Evolutionary conservation across 2,113 vertebrate species (phyloP), one percentile per base, ranked within the genome.

Genomic region (Sinosuthora webbiana): DNA sequence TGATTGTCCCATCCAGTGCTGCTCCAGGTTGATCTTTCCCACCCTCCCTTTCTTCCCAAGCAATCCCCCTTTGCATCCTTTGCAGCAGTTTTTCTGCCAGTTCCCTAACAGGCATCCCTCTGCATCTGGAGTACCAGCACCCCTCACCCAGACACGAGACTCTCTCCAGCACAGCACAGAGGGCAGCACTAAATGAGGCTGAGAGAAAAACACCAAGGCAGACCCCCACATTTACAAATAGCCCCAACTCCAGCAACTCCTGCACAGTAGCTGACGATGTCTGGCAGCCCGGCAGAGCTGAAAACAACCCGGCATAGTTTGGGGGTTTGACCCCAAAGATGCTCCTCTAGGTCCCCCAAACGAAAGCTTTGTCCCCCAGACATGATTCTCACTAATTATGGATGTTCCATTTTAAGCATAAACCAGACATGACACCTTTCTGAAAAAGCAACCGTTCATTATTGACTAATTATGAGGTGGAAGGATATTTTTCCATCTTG

Each of bases 41-140:
- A 71, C 16, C 8, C 3, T 49, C 20, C 12, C 11, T 70, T 52
- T 28, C n/a, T 79, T 24, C 21, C 19, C 12, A 20, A 0, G 0
- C 0, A 0, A 44, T 15, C 15, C 35, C 7, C 25, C 8, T 55
- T 57, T 3, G 3, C 21, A 47, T 24, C 14, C 33, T 65, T 39
- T 30, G 5, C n/a, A 33, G 45, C 30, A 2, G 0, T 55, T 55
- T 89, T 62, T 31, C 28, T 35, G n/a, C 21, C 39, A 68, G 22
- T 41, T 83, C 13, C 24, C n/a, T 65, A 11, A 1, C 13, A 24
- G 41, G 27, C 6, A n/a, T n/a, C 31, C 31, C 30, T 44, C 52
- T 73, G 14, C 30, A 20, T 23, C 55, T 2, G 24, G 39, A 53
- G 19, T 8, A 19, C 17, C 64, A 31, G 45, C 41, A 60, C 8